A percentile compares a stretch with the other conserved stretches of the same genome.
phyloP scores from a whole-genome alignment of 2,113 vertebrate genomes.

The Ardeotis arabs region DNA sequence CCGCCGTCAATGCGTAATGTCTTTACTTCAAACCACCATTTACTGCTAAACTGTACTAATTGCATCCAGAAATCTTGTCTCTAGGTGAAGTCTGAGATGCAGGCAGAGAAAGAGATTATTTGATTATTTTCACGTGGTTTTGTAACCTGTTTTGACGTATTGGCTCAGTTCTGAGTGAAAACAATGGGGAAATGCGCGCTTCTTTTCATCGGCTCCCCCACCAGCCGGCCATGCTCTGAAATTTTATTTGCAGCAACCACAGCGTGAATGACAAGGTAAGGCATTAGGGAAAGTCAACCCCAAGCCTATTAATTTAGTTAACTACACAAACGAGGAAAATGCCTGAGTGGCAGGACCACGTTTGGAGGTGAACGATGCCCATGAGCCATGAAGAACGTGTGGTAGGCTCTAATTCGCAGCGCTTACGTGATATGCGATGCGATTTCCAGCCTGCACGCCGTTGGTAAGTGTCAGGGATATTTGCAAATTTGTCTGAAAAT shows the following conservation, averaged over 20 bases:
- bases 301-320: background rate
- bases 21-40: background rate
- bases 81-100: background rate
- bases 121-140: background rate
- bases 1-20: no score
- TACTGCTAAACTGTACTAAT: background rate
- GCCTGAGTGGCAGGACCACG: accelerated
- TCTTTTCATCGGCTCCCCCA: background rate
- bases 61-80: background rate
- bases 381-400: accelerated
- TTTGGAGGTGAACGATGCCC: background rate
- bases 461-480: background rate
- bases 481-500: background rate
- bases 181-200: background rate
- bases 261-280: background rate
- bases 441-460: background rate
- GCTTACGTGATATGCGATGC: accelerated
- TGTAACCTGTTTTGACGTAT: background rate
- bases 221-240: accelerated
- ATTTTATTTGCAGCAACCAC: background rate
- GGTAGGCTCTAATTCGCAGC: background rate
- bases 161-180: background rate
- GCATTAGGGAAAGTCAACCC: background rate
- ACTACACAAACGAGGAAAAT: background rate
- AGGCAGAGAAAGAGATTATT: background rate